phyloP scores from a whole-genome alignment of 1,140 invertebrate genomes.

The Stegodyphus dumicola region DNA sequence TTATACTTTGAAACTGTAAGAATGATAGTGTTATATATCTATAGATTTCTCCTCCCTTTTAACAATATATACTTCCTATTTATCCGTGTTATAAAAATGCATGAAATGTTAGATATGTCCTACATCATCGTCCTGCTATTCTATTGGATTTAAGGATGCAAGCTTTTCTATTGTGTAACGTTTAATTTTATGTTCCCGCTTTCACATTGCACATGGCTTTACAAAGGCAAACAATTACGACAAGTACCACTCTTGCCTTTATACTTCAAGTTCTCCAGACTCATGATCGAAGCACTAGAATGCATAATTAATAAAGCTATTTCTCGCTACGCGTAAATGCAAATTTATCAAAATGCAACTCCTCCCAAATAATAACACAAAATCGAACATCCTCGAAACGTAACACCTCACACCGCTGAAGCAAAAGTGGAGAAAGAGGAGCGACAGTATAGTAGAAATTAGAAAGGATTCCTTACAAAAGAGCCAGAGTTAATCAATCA shows the following conservation, averaged over 20 bases:
- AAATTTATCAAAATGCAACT: background rate
- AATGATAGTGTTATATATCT: too few relatives aligned
- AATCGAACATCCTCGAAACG: background rate
- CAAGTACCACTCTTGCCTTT: background rate
- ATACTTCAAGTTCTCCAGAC: background rate
- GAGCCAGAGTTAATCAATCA: background rate
- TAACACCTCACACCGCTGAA: background rate
- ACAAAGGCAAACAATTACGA: background rate
- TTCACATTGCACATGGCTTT: background rate
- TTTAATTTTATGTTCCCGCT: background rate
- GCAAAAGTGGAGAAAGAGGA: background rate
- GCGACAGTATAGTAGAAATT: background rate
- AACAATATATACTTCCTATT: too few relatives aligned
- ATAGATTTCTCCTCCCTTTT: too few relatives aligned
- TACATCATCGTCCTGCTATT: too few relatives aligned
- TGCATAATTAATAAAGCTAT: slow-evolving; percentile 1
- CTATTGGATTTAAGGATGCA: too few relatives aligned
- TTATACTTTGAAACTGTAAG: too few relatives aligned
- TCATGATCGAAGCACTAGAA: background rate
- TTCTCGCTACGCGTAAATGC: background rate
- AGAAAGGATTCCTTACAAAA: background rate
- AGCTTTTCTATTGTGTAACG: too few relatives aligned
- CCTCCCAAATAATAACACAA: background rate
- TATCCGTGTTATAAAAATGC: too few relatives aligned
- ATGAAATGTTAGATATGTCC: too few relatives aligned